These are phyloP conservation scores for Polypedilum vanderplanki DNA, from an alignment of 1,140 invertebrate species.

Conservation along the genomic window DNA sequence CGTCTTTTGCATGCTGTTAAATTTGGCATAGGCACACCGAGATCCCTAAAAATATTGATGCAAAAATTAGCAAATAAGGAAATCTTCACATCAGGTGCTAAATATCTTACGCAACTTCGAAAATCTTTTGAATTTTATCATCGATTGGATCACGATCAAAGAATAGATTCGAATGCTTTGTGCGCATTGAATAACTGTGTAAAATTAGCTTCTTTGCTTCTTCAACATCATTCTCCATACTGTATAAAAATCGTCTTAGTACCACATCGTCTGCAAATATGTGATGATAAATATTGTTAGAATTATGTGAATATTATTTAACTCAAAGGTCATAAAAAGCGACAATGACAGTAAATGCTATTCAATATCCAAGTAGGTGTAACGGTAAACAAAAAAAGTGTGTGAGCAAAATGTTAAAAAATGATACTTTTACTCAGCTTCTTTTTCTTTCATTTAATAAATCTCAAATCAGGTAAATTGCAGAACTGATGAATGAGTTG, in stretches of 20 bases:
- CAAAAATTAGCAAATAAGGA: neutral
- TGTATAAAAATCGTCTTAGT: conserved; percentile 47
- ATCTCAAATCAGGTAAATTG: too few relatives aligned
- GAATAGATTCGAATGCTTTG: conserved; percentile 57
- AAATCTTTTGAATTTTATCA: conserved; percentile 48
- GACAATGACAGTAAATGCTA: too few relatives aligned
- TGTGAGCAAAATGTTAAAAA: too few relatives aligned
- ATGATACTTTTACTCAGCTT: too few relatives aligned
- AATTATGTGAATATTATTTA: neutral
- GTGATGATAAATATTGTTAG: neutral
- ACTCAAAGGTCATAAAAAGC: too few relatives aligned
- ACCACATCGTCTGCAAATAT: conserved; percentile 48
- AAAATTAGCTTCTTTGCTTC: conserved; percentile 54
- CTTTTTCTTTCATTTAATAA: too few relatives aligned
- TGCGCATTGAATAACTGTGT: conserved; percentile 55
- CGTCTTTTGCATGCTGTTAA: neutral
- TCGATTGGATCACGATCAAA: conserved; percentile 52
- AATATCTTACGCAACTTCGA: conserved; percentile 49
- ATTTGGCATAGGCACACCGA: neutral
- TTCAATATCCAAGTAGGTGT: too few relatives aligned
- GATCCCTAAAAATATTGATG: neutral
- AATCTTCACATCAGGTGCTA: neutral
- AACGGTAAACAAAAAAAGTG: too few relatives aligned
- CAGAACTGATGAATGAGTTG: too few relatives aligned
- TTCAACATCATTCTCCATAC: conserved; percentile 48